These are phyloP conservation scores for Nezara viridula DNA, from an alignment of 2,888 invertebrate genomes.

Conservation along the genomic window DNA sequence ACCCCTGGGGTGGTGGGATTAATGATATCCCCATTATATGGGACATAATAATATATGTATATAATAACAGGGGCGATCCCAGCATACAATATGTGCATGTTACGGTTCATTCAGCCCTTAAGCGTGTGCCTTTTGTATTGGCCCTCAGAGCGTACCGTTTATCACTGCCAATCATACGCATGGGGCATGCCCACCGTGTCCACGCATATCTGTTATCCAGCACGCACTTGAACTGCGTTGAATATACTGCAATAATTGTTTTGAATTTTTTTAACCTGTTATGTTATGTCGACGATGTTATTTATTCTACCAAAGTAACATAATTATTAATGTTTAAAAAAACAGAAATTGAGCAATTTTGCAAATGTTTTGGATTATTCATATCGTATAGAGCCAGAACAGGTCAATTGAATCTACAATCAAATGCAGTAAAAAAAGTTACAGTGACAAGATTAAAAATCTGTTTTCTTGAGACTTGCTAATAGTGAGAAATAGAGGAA, in stretches of 20 bases:
- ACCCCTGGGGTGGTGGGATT: conserved; percentile 17
- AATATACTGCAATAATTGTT: background rate
- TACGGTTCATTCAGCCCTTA: conserved; percentile 36
- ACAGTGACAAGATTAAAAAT: too few relatives aligned
- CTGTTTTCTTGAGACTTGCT: too few relatives aligned
- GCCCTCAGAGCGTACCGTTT: background rate
- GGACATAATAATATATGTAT: conserved; percentile 39
- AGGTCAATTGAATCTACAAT: too few relatives aligned
- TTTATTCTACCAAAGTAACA: too few relatives aligned
- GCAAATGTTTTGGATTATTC: too few relatives aligned
- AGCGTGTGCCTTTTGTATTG: conserved; percentile 37
- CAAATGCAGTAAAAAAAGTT: too few relatives aligned
- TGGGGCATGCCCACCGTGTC: background rate
- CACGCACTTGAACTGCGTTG: background rate
- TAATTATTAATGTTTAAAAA: too few relatives aligned
- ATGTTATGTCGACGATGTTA: too few relatives aligned
- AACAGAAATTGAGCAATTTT: too few relatives aligned
- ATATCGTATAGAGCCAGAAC: too few relatives aligned
- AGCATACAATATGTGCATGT: conserved; percentile 23
- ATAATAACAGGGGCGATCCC: conserved; percentile 14
- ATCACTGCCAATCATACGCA: conserved; percentile 32
- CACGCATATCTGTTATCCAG: background rate
- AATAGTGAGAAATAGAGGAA: too few relatives aligned
- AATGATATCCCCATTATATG: conserved; percentile 39
- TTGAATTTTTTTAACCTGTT: too few relatives aligned